Conservation (phyloP, 2,113 vertebrate species). For the Psittacus erithacus region DNA sequence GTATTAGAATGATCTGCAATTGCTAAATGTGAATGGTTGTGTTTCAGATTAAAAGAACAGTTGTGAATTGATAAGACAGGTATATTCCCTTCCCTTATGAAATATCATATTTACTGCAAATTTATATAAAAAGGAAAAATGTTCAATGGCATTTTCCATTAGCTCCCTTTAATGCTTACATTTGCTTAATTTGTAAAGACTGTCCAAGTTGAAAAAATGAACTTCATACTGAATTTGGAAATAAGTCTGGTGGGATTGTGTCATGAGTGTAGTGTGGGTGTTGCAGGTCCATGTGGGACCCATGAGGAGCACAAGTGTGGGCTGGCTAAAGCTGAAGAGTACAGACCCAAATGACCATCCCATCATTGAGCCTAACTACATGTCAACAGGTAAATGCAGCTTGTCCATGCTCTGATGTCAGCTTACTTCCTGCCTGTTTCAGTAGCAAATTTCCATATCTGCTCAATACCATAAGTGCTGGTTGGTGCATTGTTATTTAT, state of each 20-base stretch:
- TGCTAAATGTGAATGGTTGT: background rate
- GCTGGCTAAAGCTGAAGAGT: conserved; percentile 92
- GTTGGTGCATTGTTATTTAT: background rate
- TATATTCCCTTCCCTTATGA: background rate
- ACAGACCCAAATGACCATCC: conserved; percentile 86
- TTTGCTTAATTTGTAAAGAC: background rate
- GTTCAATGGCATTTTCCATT: background rate
- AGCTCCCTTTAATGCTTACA: background rate
- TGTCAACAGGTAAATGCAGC: conserved; percentile 85
- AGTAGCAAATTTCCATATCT: background rate
- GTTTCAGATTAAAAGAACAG: background rate
- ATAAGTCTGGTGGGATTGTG: background rate
- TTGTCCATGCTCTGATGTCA: background rate
- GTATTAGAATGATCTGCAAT: background rate
- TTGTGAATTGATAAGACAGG: background rate
- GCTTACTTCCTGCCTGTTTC: background rate
- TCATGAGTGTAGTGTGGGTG: background rate
- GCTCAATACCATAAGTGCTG: background rate
- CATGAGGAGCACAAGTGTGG: conserved; percentile 88
- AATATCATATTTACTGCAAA: background rate
- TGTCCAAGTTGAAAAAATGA: background rate
- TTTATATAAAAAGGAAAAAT: background rate
- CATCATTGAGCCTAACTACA: conserved; percentile 92
- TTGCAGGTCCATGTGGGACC: conserved; percentile 92
- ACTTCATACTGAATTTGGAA: background rate